phyloP scores from a whole-genome alignment of 2,888 invertebrate species.

The Drosophila anomalata region DNA sequence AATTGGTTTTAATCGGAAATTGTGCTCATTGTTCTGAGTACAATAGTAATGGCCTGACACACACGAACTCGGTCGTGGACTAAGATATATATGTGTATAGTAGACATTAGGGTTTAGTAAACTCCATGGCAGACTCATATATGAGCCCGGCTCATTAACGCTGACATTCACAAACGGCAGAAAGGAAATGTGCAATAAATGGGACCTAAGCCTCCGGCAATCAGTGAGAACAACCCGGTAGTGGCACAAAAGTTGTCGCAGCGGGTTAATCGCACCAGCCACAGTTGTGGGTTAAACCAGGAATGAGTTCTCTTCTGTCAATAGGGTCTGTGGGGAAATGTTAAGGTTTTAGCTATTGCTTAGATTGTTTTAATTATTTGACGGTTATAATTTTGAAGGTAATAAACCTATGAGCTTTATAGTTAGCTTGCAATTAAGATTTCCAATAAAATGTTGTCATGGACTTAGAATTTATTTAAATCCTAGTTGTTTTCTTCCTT shows the following conservation, averaged over 20 bases:
- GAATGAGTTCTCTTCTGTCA: conserved; percentile 8
- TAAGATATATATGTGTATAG: conserved; percentile 6
- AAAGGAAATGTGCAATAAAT: conserved; percentile 75
- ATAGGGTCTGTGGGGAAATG: conserved; percentile 6
- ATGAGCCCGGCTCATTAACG: conserved; percentile 68
- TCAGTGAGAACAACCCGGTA: conserved; percentile 30
- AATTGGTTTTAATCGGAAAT: conserved; percentile 80
- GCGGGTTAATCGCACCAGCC: conserved; percentile 31
- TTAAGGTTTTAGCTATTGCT: conserved; percentile 8
- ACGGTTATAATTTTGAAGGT: neutral
- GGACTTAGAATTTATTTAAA: no score
- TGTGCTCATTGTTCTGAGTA: conserved; percentile 67
- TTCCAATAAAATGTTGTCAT: no score
- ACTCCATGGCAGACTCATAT: conserved; percentile 4
- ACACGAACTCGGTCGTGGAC: conserved; percentile 6
- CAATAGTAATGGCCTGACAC: conserved; percentile 40
- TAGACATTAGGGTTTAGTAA: neutral
- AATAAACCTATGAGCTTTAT: no score
- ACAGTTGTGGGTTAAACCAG: conserved; percentile 31
- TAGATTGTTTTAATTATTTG: neutral
- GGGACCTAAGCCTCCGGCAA: conserved; percentile 59
- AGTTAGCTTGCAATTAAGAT: neutral
- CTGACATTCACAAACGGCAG: conserved; percentile 60
- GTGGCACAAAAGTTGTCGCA: conserved; percentile 18
- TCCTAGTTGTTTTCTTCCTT: no score